Conservation (phyloP, 2,888 invertebrate species). For the Cremastinae sp. region DNA sequence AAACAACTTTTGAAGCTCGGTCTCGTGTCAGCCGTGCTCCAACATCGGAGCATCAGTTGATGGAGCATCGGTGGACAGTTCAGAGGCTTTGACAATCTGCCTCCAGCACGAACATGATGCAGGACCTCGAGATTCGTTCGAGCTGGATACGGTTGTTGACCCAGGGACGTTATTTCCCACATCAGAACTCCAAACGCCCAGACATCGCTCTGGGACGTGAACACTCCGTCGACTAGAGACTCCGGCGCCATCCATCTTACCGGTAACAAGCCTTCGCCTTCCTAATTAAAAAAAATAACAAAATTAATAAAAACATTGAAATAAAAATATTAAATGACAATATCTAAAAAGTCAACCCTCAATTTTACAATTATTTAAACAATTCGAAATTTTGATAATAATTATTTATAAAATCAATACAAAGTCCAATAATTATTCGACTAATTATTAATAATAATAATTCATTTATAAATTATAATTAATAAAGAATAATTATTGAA, state of each 20-base stretch:
- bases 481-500: too few species aligned
- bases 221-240: slow-evolving; percentile 96
- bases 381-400: too few species aligned
- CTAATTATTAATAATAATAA: too few species aligned
- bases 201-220: slow-evolving; percentile 97
- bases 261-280: slow-evolving; percentile 89
- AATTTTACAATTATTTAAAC: too few species aligned
- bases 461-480: too few species aligned
- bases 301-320: background rate
- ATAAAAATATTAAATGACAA: too few species aligned
- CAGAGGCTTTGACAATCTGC: slow-evolving; percentile 89
- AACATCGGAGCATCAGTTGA: slow-evolving; percentile 92
- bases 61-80: slow-evolving; percentile 93
- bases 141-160: slow-evolving; percentile 98
- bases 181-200: slow-evolving; percentile 97
- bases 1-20: slow-evolving; percentile 93
- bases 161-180: slow-evolving; percentile 98
- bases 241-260: slow-evolving; percentile 99
- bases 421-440: too few species aligned
- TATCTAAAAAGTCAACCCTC: too few species aligned
- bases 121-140: slow-evolving; percentile 95
- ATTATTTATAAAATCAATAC: too few species aligned
- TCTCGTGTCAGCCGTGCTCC: slow-evolving; percentile 91
- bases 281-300: slow-evolving; percentile 64
- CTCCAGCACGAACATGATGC: slow-evolving; percentile 93